Evolutionary conservation across 2,888 invertebrate species (phyloP).

Genomic region (Pristionchus arcanus): DNA sequence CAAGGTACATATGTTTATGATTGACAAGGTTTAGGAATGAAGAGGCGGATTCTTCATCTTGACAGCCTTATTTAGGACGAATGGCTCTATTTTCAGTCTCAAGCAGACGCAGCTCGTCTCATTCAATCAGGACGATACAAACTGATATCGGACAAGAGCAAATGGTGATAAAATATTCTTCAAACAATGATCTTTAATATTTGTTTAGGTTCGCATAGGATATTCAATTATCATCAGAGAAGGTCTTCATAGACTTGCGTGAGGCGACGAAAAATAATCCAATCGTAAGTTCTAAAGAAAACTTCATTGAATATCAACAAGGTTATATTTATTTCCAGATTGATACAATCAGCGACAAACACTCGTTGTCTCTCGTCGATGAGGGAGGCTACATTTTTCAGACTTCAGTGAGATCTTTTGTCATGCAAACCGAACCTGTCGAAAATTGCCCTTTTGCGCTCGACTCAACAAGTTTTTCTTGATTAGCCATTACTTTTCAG

Average conservation of each 20-base stretch:
- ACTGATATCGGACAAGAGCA: conserved; percentile 28
- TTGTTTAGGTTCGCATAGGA: not conserved
- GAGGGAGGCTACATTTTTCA: conserved; percentile 10
- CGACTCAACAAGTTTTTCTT: no score
- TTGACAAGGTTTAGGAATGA: no score
- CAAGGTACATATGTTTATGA: not conserved
- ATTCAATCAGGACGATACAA: not conserved
- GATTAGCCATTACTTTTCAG: not conserved
- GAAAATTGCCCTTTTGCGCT: no score
- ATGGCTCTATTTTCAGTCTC: conserved; percentile 39
- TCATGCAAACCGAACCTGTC: no score
- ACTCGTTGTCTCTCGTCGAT: not conserved
- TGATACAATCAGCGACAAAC: not conserved
- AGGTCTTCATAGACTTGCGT: not conserved
- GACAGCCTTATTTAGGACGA: no score
- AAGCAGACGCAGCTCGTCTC: not conserved
- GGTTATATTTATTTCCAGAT: not conserved
- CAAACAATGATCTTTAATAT: not conserved
- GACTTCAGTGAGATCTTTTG: no score
- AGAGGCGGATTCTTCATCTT: no score
- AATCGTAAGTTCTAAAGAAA: no score
- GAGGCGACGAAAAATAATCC: conserved; percentile 30
- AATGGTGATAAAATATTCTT: not conserved
- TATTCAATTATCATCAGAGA: not conserved
- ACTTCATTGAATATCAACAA: no score